Base-by-base conservation (phyloP, 2,113 vertebrate species). In the Xiphias gladius region DNA sequence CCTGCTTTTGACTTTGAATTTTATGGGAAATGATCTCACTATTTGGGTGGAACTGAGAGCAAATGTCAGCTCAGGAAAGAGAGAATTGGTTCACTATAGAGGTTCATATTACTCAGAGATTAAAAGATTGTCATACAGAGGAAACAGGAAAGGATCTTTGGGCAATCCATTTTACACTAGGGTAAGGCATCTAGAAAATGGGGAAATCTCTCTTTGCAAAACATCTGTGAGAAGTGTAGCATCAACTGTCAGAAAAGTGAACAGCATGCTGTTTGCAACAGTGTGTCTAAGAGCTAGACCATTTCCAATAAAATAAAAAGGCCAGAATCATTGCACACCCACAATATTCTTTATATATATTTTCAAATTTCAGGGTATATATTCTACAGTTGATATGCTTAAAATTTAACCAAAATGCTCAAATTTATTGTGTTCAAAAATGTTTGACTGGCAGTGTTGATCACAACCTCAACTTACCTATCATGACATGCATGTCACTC, bases 401-500 rank as follows among this genome's bases (percentile, higher is more conserved):
- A 52, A 77, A 55, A 86, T 74, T 74, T 61, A 79, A 79, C 65
- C 73, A 76, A 73, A 71, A 63, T 3, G 10, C 20, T 39, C 28
- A 39, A 35, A 19, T 63, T 46, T 59, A n/a, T 61, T 59, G 1
- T 74, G 83, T 84, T 87, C 68, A 87, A 85, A 86, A 82, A 76
- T 50, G 48, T 82, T 64, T 70, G 79, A 82, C 76, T 79, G 86
- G 58, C 74, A 77, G 82, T 70, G 59, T 35, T 48, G 32, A 85
- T 69, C 65, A 54, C 76, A 39, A 52, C 73, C 43, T 71, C 79
- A 57, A 65, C 72, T 79, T 76, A 57, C 62, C 46, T 0, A 66
- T 13, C 76, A 79, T 48, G 73, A 85, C 52, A 77, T 39, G 37
- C 54, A 65, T 72, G 39, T 64, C 58, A 28, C 61, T 68, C 73